Evolutionary conservation across 2,888 invertebrate genomes (phyloP).

Genomic region (Archaeoteleia sp.): DNA sequence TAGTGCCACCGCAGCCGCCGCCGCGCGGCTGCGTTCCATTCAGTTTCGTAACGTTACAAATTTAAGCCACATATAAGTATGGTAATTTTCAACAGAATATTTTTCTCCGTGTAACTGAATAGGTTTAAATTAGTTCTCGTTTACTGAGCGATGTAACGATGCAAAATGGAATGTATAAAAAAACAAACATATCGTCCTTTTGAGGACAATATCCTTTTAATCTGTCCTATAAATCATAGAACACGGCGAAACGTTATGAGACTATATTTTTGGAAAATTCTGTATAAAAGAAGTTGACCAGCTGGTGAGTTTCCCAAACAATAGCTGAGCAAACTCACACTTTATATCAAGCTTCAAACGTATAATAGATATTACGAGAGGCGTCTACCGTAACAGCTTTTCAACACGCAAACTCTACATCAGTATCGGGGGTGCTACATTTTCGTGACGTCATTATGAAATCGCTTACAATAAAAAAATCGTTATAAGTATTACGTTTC

Average conservation of each 20-base stretch:
- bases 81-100: too few relatives aligned
- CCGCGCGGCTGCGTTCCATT: too few relatives aligned
- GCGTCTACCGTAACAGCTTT: constrained; percentile 65
- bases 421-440: constrained; percentile 50
- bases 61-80: too few relatives aligned
- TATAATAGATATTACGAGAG: constrained; percentile 69
- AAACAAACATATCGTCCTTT: too few relatives aligned
- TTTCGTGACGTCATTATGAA: constrained; percentile 19
- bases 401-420: constrained; percentile 69
- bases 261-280: constrained; percentile 37
- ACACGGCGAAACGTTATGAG: constrained; percentile 3
- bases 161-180: too few relatives aligned
- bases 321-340: constrained; percentile 28
- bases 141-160: too few relatives aligned
- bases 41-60: too few relatives aligned
- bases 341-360: constrained; percentile 55
- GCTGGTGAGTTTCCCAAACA: constrained; percentile 44
- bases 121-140: too few relatives aligned
- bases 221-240: constrained; percentile 5
- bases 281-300: constrained; percentile 38
- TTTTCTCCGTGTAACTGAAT: too few relatives aligned
- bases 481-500: constrained; percentile 29
- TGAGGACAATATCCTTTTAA: too few relatives aligned
- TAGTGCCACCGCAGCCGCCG: too few relatives aligned
- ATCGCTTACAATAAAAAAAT: constrained; percentile 24